Base-by-base conservation (phyloP, 1,140 invertebrate species). In the Dermatophagoides farinae region DNA sequence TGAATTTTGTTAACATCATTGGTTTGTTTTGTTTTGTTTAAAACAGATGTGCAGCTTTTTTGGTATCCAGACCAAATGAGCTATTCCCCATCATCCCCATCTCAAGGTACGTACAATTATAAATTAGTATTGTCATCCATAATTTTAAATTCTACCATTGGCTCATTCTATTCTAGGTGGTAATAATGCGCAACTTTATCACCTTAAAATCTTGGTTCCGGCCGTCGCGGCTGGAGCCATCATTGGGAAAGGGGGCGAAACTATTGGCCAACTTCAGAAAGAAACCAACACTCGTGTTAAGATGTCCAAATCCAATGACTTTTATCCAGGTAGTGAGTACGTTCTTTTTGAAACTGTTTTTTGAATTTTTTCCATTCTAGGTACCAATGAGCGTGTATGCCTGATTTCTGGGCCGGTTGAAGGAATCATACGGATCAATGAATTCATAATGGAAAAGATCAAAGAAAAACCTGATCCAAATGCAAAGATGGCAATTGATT, bases 241-340 rank as follows among this genome's bases (percentile, higher is more conserved):
- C 71, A 96, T 97, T 71, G 92, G 91, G 64, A 96, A 95, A 76
- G 91, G 90, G 18, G 91, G 91, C 61, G 90, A 96, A 73, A 93
- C 90, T 25, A 96, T 97, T 74, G 90, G 88, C 65, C 87, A 93
- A 71, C 75, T 96, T 66, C 91, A 97, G 74, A 92, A 92, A 73
- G 89, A 95, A 71, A 87, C 88, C 44, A 86, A 86, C 67, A 88
- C 90, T 65, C 79, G 87, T 66, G 86, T 97, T 61, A 96, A 96
- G 78, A 96, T 97, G 90, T 96, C 91, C 63, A 97, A 95, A 76
- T 88, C 88, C 18, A 89, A 91, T 71, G 90, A 96, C 73, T 95
- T 90, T 74, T 96, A 95, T 79, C 90, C 90, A 77, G 90, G 90
- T 92, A 76, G 76, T 75, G 53, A 9, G 18, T 47, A n/a, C 14